Conservation (phyloP, 1,140 invertebrate species). For the Lordiphosa clarofinis region DNA sequence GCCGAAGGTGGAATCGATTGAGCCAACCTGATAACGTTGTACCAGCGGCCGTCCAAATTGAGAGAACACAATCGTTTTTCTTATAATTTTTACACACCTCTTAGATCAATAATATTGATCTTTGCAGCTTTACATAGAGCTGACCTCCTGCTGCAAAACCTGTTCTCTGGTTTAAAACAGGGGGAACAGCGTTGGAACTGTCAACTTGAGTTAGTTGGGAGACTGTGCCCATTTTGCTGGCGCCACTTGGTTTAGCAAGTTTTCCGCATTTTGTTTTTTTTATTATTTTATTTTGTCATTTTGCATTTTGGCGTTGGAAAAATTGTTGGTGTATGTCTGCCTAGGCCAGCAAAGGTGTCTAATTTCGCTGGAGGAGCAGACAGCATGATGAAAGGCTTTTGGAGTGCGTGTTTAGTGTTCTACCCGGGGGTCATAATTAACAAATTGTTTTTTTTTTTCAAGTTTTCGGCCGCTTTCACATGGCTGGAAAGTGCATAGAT, state of each 20-base stretch:
- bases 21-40: too few species aligned
- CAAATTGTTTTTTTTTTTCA: slow-evolving; percentile 16
- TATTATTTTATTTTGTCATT: slow-evolving; percentile 44
- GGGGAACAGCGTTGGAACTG: background rate
- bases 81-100: too few species aligned
- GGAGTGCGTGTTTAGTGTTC: slow-evolving; percentile 7
- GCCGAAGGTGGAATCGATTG: too few species aligned
- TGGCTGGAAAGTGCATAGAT: slow-evolving; percentile 8
- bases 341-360: slow-evolving; percentile 63
- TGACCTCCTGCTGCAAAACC: too few species aligned
- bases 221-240: slow-evolving; percentile 66
- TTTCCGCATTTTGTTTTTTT: slow-evolving; percentile 55
- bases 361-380: slow-evolving; percentile 58
- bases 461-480: slow-evolving; percentile 7
- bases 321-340: slow-evolving; percentile 20
- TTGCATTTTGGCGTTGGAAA: slow-evolving; percentile 54
- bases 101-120: too few species aligned
- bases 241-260: slow-evolving; percentile 59
- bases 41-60: too few species aligned
- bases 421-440: slow-evolving; percentile 65
- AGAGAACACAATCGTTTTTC: too few species aligned
- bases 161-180: background rate
- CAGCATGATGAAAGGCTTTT: slow-evolving; percentile 6
- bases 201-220: slow-evolving; percentile 1
- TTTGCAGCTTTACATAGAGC: too few species aligned